Conservation (phyloP, 2,113 vertebrate species). For the Pampusana beccarii region DNA sequence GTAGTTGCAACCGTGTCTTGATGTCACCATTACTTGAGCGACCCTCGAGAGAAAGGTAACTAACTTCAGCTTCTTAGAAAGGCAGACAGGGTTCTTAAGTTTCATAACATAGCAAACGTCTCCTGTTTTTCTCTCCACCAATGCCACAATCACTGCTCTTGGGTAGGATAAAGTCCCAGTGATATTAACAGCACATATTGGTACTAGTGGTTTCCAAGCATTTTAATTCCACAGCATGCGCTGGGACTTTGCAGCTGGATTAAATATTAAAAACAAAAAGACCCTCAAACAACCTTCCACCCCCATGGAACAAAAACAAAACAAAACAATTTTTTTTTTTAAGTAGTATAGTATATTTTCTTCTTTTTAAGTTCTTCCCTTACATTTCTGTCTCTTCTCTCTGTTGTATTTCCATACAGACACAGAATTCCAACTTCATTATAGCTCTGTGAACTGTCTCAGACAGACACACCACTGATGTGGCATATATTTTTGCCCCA, state of each 20-base stretch:
- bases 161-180: background rate
- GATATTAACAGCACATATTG: background rate
- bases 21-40: background rate
- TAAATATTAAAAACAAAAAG: background rate
- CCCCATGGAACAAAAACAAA: background rate
- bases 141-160: background rate
- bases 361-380: background rate
- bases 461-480: background rate
- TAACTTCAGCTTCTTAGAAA: background rate
- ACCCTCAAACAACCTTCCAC: background rate
- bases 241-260: background rate
- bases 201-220: background rate
- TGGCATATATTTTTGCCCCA: fast-evolving
- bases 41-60: background rate
- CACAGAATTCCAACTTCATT: background rate
- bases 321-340: no score
- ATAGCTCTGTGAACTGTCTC: background rate
- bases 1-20: background rate
- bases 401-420: background rate
- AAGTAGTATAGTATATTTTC: no score
- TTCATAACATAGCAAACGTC: background rate
- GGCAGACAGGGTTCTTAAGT: background rate
- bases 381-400: background rate
- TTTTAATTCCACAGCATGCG: background rate
- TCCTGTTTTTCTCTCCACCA: background rate